These are phyloP conservation scores for Batillaria attramentaria DNA, from an alignment of 1,140 invertebrate species.

Conservation along the genomic window DNA sequence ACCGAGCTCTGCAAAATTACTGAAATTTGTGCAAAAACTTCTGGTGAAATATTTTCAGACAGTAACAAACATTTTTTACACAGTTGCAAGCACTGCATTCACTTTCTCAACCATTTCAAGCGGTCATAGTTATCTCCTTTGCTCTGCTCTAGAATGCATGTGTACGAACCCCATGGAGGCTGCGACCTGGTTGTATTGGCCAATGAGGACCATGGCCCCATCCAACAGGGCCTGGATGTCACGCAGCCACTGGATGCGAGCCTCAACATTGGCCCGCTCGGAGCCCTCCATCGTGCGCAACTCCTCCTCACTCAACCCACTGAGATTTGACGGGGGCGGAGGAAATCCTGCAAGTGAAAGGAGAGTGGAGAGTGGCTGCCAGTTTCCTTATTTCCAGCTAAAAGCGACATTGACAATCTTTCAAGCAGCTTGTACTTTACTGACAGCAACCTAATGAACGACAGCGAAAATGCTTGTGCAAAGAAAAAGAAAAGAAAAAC, in stretches of 20 bases:
- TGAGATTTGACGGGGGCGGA: constrained; percentile 72
- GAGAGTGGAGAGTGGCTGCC: neutral
- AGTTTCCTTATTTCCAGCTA: neutral
- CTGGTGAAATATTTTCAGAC: too few species aligned
- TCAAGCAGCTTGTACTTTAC: neutral
- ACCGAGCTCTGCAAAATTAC: too few species aligned
- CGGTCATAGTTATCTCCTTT: too few species aligned
- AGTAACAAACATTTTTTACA: too few species aligned
- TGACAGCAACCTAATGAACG: neutral
- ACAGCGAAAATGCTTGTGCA: neutral
- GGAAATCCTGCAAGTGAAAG: constrained; percentile 52
- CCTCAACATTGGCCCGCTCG: constrained; percentile 89
- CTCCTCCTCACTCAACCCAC: constrained; percentile 86
- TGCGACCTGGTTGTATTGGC: constrained; percentile 83
- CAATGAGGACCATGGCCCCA: constrained; percentile 89
- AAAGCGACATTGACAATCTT: neutral
- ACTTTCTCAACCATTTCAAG: too few species aligned
- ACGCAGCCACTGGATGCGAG: constrained; percentile 86
- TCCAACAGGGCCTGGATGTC: constrained; percentile 92
- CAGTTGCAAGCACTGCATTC: too few species aligned
- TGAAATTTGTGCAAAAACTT: too few species aligned
- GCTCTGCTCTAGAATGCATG: too few species aligned
- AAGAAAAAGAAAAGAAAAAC: neutral
- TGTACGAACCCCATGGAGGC: constrained; percentile 59
- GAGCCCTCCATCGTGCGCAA: constrained; percentile 89